Evolutionary conservation across 2,888 invertebrate genomes (phyloP), one percentile per base, ranked within the genome.

Genomic region (Acrobasis consociella): DNA sequence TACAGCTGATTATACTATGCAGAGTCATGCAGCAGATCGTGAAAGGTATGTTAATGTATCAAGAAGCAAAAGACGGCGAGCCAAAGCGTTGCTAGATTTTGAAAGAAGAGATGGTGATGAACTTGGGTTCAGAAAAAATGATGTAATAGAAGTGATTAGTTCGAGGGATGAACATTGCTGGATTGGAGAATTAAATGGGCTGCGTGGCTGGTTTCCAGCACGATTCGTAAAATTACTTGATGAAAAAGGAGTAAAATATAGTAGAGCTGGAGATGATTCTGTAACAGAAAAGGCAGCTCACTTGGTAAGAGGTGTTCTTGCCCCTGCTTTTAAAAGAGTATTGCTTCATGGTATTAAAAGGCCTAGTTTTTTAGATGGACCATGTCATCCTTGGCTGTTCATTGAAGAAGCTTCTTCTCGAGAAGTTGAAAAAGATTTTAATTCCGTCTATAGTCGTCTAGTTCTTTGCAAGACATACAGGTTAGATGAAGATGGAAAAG

Each of bases 81-180:
- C 99, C 5, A 98, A 99, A 88, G 99, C 99, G 1, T 91, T 99
- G 67, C 93, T 99, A 74, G 99, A 99, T 92, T 99, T 99, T 93
- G 99, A 99, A 87, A 94, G 99, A 69, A 97, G 98, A 81, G 99
- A 99, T 89, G 99, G 99, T 72, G 99, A 99, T 92, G 99, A 99
- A 87, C 89, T 99, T 62, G 99, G 99, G 9, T 99, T 99, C 87
- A 94, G 99, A 61, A 99, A 98, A 87, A 99, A 99, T 93, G 99
- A 99, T 87, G 97, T 99, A 49, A 99, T 99, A 62, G 99, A 98
- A 60, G 97, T 99, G 53, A 96, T 99, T 37, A 99, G 98, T 79
- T 98, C 98, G 82, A 97, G 98, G 85, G 99, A 99, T 91, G 99
- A 99, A 81, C 99, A 99, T 83, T 99, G 99, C 85, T 99, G 99